Conservation (phyloP, 1,140 invertebrate species). For the Drosophila bocqueti region DNA sequence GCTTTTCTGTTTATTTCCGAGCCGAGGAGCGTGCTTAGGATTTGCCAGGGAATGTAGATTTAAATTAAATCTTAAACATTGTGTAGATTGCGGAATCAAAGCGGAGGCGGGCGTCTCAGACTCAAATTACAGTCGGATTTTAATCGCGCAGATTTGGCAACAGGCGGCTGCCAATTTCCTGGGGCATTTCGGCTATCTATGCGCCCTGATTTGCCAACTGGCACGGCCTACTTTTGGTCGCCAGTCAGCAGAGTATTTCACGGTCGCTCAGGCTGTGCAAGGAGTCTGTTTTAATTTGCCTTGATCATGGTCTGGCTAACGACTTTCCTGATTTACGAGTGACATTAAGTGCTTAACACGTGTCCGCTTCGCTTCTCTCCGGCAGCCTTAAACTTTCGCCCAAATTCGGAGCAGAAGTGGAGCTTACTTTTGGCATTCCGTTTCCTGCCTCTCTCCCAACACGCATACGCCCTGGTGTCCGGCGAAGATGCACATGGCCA, state of each 20-base stretch:
- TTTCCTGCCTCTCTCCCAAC: slow-evolving; percentile 16
- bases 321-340: slow-evolving; percentile 39
- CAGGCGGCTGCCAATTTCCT: slow-evolving; percentile 15
- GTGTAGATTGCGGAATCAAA: slow-evolving; percentile 42
- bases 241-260: slow-evolving; percentile 6
- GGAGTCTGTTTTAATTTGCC: slow-evolving; percentile 35
- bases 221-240: slow-evolving; percentile 11
- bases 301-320: slow-evolving; percentile 33
- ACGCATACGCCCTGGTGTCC: slow-evolving; percentile 46
- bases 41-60: slow-evolving; percentile 45
- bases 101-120: slow-evolving; percentile 13
- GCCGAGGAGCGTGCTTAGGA: slow-evolving; percentile 45
- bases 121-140: slow-evolving; percentile 40
- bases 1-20: slow-evolving; percentile 45
- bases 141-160: slow-evolving; percentile 50
- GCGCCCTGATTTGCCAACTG: neutral
- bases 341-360: slow-evolving; percentile 53
- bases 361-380: slow-evolving; percentile 19
- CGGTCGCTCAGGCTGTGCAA: neutral
- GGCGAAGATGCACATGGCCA: slow-evolving; percentile 44
- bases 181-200: neutral
- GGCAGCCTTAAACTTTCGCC: slow-evolving; percentile 3
- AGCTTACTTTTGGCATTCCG: slow-evolving; percentile 3
- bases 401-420: no score
- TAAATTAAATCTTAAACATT: slow-evolving; percentile 76